Evolutionary conservation across 2,797 vertebrate genomes (phyloP).

Genomic region (Tinamus major): DNA sequence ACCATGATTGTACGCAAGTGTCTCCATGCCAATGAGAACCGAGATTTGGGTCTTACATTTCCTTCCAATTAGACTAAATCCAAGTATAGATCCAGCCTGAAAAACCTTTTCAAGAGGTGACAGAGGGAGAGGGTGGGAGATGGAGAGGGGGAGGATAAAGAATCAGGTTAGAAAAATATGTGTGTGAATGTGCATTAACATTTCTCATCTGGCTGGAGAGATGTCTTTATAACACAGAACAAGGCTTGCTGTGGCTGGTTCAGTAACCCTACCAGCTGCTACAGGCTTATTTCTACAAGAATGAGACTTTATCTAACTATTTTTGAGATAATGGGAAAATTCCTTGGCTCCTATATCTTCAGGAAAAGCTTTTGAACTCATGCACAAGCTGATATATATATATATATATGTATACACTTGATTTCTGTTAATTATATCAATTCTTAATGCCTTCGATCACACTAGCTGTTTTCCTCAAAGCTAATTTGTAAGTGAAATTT

Average conservation of each 20-base stretch:
- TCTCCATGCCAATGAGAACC: constrained; percentile 74
- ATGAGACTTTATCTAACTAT: constrained; percentile 19
- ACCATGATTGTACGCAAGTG: constrained; percentile 74
- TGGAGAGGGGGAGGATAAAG: not conserved
- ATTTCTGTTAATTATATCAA: constrained; percentile 41
- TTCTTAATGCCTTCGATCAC: constrained; percentile 28
- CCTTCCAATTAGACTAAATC: constrained; percentile 58
- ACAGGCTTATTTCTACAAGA: constrained; percentile 29
- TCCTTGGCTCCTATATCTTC: not conserved
- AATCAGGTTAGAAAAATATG: constrained; percentile 26
- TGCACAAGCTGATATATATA: not conserved
- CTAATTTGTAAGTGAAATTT: constrained; percentile 1
- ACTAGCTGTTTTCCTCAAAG: not conserved
- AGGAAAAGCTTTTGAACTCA: constrained; percentile 43
- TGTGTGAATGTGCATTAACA: not conserved
- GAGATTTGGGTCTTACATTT: constrained; percentile 60
- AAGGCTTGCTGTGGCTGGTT: constrained; percentile 31
- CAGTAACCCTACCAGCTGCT: constrained; percentile 51
- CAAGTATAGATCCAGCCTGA: constrained; percentile 5
- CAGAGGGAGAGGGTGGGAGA: not conserved
- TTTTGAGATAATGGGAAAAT: constrained; percentile 37
- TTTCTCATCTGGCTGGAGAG: not conserved
- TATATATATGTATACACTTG: not conserved
- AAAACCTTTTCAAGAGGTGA: constrained; percentile 60
- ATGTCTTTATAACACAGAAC: constrained; percentile 37